These are phyloP conservation scores for Lycopodina hypogea DNA, from an alignment of 37 sponge, comb jelly and placozoan genomes.

Conservation along the genomic window DNA sequence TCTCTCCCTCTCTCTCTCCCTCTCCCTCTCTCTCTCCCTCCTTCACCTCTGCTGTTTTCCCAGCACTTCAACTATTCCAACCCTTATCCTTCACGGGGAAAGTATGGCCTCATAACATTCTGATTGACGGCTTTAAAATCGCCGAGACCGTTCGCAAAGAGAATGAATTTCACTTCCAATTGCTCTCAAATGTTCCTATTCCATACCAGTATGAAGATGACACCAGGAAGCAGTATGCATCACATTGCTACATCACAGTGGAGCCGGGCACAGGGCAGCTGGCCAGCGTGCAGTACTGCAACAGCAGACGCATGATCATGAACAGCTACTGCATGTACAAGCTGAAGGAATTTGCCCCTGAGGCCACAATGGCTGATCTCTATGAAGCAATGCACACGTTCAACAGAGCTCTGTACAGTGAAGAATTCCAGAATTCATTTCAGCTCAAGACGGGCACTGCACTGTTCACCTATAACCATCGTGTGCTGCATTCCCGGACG, in stretches of 20 bases:
- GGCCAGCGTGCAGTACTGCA: constrained; percentile 2
- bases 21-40: too few species aligned
- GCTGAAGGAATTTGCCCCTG: neutral
- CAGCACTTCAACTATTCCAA: too few species aligned
- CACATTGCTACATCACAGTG: neutral
- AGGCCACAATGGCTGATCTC: neutral
- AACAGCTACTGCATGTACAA: neutral
- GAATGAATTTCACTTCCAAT: neutral
- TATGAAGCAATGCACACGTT: constrained; percentile 15
- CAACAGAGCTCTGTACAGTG: neutral
- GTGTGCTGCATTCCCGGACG: constrained; percentile 14
- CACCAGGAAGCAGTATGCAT: neutral
- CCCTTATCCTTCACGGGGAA: too few species aligned
- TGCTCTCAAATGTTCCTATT: constrained; percentile 17
- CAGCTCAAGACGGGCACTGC: constrained; percentile 4
- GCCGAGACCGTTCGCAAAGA: neutral
- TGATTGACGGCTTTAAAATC: constrained; percentile 25
- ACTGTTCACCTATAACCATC: constrained; percentile 6
- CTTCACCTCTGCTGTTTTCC: too few species aligned
- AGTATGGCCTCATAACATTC: neutral
- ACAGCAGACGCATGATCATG: constrained; percentile 1
- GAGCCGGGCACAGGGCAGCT: constrained; percentile 6
- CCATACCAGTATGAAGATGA: constrained; percentile 7
- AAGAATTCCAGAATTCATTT: neutral
- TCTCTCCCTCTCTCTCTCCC: too few species aligned